Percentiles rank a stretch among this genome's conserved stretches.
Conservation (phyloP, 2,888 invertebrate species). For the Eurois occulta region DNA sequence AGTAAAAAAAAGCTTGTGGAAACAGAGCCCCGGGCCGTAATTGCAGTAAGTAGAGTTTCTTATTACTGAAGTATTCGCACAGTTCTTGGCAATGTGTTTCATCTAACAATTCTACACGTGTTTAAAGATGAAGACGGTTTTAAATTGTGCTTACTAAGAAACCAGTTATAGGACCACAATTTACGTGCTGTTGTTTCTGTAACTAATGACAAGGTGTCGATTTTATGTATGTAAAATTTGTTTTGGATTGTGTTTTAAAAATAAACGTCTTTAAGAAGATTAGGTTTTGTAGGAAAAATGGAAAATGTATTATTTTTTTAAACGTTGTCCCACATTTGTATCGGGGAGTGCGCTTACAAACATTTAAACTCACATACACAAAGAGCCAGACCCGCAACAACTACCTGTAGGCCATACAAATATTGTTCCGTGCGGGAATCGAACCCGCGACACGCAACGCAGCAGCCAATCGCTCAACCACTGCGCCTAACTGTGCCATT, state of each 20-base stretch:
- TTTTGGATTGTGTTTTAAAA: not conserved
- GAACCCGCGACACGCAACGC: no score
- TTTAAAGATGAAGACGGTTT: not conserved
- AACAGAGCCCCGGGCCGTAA: slow-evolving; percentile 3
- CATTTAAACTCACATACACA: no score
- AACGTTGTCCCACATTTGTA: no score
- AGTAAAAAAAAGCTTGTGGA: not conserved
- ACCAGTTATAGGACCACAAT: not conserved
- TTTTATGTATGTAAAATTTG: not conserved
- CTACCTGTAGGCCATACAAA: no score
- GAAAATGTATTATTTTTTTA: no score
- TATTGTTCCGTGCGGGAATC: no score
- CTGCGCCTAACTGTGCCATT: no score
- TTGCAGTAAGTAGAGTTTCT: slow-evolving; percentile 12
- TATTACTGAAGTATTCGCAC: slow-evolving; percentile 8
- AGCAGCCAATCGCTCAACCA: no score
- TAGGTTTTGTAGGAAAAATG: not conserved
- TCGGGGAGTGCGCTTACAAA: no score
- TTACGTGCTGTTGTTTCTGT: not conserved
- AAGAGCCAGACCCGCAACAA: no score
- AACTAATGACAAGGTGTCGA: not conserved
- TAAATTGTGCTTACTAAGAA: not conserved
- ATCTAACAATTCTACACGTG: not conserved
- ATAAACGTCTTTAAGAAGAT: not conserved
- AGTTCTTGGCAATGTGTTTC: not conserved